These are phyloP conservation scores for Plusia festucae DNA, from an alignment of 2,888 invertebrate species.

Conservation along the genomic window DNA sequence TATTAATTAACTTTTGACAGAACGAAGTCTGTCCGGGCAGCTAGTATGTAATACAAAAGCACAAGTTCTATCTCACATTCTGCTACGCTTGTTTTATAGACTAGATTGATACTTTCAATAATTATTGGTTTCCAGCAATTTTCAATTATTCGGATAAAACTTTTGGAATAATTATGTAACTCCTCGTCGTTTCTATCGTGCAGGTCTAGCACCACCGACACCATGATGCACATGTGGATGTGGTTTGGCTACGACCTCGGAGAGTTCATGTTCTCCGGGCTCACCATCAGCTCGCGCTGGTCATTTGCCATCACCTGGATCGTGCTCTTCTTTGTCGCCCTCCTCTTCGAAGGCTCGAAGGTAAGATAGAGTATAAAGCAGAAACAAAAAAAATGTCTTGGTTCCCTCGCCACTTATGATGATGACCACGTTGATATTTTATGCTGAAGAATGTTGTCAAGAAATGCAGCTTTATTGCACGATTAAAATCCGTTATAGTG, in stretches of 20 bases:
- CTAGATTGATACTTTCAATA: too few relatives aligned
- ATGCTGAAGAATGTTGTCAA: background rate
- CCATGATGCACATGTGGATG: constrained; percentile 91
- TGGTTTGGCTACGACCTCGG: constrained; percentile 91
- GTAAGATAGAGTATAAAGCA: constrained; percentile 59
- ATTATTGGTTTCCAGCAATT: too few relatives aligned
- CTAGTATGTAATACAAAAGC: too few relatives aligned
- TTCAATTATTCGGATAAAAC: too few relatives aligned
- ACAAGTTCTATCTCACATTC: too few relatives aligned
- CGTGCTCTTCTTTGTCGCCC: constrained; percentile 88
- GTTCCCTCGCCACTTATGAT: too few relatives aligned
- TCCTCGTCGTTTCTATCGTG: background rate
- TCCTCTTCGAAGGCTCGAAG: constrained; percentile 90
- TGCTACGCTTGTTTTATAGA: too few relatives aligned
- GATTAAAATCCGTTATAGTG: background rate
- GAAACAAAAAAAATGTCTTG: background rate
- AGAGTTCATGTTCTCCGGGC: constrained; percentile 91
- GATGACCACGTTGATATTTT: too few relatives aligned
- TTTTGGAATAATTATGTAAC: background rate
- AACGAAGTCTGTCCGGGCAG: too few relatives aligned
- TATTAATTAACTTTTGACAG: too few relatives aligned
- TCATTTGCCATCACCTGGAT: constrained; percentile 90
- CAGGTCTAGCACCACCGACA: constrained; percentile 55
- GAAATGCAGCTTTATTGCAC: background rate
- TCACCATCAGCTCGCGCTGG: constrained; percentile 85